Conservation (phyloP, 2,797 vertebrate species). For the Lagocephalus sceleratus region DNA sequence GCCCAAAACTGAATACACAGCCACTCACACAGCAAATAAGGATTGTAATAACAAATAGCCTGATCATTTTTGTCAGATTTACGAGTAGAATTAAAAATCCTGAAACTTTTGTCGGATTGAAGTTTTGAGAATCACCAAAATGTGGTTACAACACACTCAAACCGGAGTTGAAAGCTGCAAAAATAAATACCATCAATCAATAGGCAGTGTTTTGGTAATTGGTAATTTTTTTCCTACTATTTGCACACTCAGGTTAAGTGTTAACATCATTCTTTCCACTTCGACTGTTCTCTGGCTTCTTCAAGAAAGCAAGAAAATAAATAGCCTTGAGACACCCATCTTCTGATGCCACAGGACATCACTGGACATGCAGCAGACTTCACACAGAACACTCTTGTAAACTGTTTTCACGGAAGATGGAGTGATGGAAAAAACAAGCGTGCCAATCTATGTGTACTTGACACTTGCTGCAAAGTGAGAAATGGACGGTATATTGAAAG, state of each 20-base stretch:
- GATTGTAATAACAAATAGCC: background rate
- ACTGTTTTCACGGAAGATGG: constrained; percentile 35
- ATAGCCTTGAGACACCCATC: constrained; percentile 42
- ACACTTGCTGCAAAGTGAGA: constrained; percentile 24
- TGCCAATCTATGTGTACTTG: constrained; percentile 47
- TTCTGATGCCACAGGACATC: constrained; percentile 27
- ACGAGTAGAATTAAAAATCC: background rate
- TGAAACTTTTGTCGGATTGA: no score
- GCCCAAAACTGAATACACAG: constrained; percentile 6
- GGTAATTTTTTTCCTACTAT: no score
- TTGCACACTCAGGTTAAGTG: no score
- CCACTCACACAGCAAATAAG: constrained; percentile 5
- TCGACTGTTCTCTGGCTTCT: no score
- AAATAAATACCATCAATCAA: no score
- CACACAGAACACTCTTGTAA: constrained; percentile 45
- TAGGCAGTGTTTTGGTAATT: no score
- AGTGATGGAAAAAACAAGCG: constrained; percentile 39
- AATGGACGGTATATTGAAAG: constrained; percentile 23
- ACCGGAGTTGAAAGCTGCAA: no score
- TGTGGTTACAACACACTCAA: no score
- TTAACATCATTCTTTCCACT: no score
- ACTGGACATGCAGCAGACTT: constrained; percentile 12
- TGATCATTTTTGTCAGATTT: constrained; percentile 10
- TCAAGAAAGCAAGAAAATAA: constrained; percentile 12
- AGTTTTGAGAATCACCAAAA: no score